phyloP scores from a whole-genome alignment of 2,888 invertebrate genomes.

The Trissolcus japonicus region DNA sequence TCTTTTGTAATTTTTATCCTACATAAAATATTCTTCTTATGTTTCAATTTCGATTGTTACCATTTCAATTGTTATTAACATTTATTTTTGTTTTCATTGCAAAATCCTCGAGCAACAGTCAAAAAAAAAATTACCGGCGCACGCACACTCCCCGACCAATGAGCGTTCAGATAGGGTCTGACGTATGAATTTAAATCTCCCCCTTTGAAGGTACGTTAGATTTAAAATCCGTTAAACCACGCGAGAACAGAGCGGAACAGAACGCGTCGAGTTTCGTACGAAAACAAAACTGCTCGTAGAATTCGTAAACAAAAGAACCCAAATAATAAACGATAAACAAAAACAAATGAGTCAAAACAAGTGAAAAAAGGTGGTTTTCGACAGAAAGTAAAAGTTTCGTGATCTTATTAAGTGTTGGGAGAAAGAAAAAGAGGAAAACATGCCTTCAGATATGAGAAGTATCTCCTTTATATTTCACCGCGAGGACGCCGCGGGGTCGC shows the following conservation, averaged over 20 bases:
- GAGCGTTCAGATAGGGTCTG: not conserved
- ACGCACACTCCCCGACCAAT: conserved; percentile 18
- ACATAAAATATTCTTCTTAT: no score
- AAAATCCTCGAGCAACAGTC: no score
- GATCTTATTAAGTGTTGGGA: no score
- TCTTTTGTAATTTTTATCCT: not conserved
- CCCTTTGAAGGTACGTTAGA: conserved; percentile 23
- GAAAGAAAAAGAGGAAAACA: conserved; percentile 30
- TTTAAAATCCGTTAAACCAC: conserved; percentile 36
- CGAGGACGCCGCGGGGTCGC: conserved; percentile 57
- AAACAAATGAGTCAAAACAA: not conserved
- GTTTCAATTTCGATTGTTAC: not conserved
- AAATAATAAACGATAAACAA: not conserved
- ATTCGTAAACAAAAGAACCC: not conserved
- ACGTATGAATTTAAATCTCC: conserved; percentile 39
- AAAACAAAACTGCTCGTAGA: not conserved
- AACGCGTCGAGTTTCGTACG: not conserved
- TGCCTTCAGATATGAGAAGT: conserved; percentile 74
- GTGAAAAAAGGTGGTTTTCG: not conserved
- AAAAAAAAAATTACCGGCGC: not conserved
- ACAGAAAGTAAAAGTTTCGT: no score
- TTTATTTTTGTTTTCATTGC: not conserved
- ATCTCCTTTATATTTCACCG: conserved; percentile 74
- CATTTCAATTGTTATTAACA: not conserved
- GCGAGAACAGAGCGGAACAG: not conserved